phyloP scores from a whole-genome alignment of 2,888 invertebrate genomes.

The Xestia sexstrigata region DNA sequence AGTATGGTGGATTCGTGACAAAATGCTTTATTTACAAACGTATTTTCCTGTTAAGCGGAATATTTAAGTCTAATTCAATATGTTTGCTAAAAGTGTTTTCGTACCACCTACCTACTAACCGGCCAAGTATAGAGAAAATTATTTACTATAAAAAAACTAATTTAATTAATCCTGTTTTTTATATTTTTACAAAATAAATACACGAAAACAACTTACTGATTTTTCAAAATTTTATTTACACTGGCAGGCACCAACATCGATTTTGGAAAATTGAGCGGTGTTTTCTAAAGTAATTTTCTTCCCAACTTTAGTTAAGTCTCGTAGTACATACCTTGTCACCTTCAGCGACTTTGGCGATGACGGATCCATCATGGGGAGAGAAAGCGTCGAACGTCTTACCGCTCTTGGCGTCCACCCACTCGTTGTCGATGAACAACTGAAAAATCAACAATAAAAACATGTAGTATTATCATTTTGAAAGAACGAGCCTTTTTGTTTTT shows the following conservation, averaged over 20 bases:
- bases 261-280: not conserved
- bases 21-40: not conserved
- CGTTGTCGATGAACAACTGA: slow-evolving; percentile 82
- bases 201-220: not conserved
- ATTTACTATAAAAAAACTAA: not conserved
- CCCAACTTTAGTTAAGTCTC: not conserved
- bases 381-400: slow-evolving; percentile 95
- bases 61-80: not conserved
- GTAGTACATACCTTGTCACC: slow-evolving; percentile 92
- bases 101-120: not conserved
- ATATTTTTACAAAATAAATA: not conserved
- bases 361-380: slow-evolving; percentile 94
- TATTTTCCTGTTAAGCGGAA: not conserved
- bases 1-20: not conserved
- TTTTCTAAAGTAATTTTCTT: not conserved
- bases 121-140: not conserved
- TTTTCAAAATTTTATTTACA: not conserved
- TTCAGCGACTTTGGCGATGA: slow-evolving; percentile 94
- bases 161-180: not conserved
- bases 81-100: not conserved
- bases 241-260: not conserved
- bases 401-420: slow-evolving; percentile 93
- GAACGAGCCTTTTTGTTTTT: not conserved
- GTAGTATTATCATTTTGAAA: not conserved
- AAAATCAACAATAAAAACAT: slow-evolving; percentile 22